These are phyloP conservation scores for Rhombomys opimus DNA, from an alignment of 2,113 vertebrate genomes.

Conservation along the genomic window DNA sequence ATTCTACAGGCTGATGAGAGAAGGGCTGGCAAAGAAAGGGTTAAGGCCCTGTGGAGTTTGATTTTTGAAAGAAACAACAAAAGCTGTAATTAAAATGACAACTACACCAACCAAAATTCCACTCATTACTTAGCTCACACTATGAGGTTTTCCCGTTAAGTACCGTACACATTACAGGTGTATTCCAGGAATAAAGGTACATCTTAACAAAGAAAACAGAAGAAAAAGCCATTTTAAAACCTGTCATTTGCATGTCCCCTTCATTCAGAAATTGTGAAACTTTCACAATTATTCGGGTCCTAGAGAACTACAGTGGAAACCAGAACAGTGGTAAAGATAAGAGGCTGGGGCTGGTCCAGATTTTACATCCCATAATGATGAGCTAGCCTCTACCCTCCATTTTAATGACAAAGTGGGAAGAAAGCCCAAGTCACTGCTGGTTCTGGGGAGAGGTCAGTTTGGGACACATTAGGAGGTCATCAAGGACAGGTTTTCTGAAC, in stretches of 20 bases:
- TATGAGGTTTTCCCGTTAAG: background rate
- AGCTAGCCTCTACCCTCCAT: background rate
- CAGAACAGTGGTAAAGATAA: background rate
- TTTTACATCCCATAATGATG: background rate
- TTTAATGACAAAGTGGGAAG: slow-evolving; percentile 27
- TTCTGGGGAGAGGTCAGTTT: slow-evolving; percentile 1
- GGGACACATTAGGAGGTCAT: background rate
- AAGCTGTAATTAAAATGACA: slow-evolving; percentile 46
- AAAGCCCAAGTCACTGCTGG: slow-evolving; percentile 8
- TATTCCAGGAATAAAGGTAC: background rate
- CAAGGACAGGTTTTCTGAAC: background rate
- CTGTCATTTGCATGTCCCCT: background rate
- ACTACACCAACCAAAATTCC: slow-evolving; percentile 17
- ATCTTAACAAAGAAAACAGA: slow-evolving; percentile 48
- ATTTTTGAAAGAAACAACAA: slow-evolving; percentile 50
- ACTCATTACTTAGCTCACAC: slow-evolving; percentile 1
- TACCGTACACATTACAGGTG: background rate
- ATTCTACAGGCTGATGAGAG: background rate
- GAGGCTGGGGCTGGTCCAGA: background rate
- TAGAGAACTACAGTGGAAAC: slow-evolving; percentile 32
- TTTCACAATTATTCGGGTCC: slow-evolving; percentile 30
- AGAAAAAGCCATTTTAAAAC: slow-evolving; percentile 24
- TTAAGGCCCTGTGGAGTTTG: slow-evolving; percentile 15
- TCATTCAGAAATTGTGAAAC: background rate
- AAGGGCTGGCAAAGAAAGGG: slow-evolving; percentile 32